Conservation (phyloP, 2,888 invertebrate genomes). For the Oscheius sp. region DNA sequence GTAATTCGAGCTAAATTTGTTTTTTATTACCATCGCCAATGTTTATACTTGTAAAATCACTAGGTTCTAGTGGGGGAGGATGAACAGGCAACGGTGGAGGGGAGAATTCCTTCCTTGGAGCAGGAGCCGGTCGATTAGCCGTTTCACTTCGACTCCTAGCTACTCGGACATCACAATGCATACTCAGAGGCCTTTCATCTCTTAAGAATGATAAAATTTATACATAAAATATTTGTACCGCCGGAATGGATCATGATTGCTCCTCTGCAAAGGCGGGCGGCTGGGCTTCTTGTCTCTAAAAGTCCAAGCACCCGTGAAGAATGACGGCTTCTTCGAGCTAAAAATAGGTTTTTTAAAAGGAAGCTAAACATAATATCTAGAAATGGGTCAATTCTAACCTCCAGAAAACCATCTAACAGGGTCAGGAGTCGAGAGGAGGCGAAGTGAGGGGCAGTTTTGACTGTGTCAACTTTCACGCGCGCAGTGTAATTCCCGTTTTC, state of each 20-base stretch:
- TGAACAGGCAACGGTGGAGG: constrained; percentile 39
- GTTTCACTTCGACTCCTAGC: constrained; percentile 41
- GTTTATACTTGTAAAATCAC: constrained; percentile 20
- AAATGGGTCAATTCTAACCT: neutral
- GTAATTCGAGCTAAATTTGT: constrained; percentile 45
- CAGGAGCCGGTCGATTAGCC: constrained; percentile 29
- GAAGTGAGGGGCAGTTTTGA: neutral
- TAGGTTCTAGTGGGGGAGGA: constrained; percentile 23
- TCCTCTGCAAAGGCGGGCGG: constrained; percentile 27
- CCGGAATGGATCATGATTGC: constrained; percentile 5
- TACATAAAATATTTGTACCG: neutral
- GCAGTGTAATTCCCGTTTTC: constrained; percentile 25
- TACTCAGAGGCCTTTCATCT: constrained; percentile 52
- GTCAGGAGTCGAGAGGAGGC: too few species aligned
- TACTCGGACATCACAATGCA: constrained; percentile 46
- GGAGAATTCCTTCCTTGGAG: constrained; percentile 38
- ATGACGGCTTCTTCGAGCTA: constrained; percentile 56
- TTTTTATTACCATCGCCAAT: neutral
- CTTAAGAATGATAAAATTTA: constrained; percentile 13
- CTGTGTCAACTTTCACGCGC: constrained; percentile 27
- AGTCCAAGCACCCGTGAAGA: constrained; percentile 58
- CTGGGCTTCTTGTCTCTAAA: constrained; percentile 52
- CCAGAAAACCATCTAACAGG: neutral
- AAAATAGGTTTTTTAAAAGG: neutral
- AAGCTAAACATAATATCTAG: neutral